Base-by-base conservation (phyloP, 2,888 invertebrate species). In the Tanytarsus gracilentus region DNA sequence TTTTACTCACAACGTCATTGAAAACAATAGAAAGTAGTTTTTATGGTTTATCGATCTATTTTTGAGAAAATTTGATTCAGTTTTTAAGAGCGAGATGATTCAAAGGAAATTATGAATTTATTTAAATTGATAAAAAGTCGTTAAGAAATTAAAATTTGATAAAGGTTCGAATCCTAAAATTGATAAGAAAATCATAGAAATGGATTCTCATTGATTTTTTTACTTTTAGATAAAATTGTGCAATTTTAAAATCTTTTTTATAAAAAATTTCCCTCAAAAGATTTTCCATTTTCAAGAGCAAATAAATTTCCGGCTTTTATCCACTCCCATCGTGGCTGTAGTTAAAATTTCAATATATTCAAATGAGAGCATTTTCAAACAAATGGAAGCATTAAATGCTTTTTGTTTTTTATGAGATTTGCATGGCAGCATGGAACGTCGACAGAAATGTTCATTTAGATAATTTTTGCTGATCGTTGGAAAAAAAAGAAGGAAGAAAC, bases 281-380 rank as follows among this genome's bases (percentile, higher is more conserved):
- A 30, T 29, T 51, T 51, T 50, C 21, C 51, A 53, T 23, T 53
- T 33, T 36, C 36, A 14, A 21, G 30, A 21, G 23, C 16, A 53
- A 23, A 53, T 53, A 33, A 53, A 29, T 53, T 33, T 33, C 27
- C 33, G 25, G n/a, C 21, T 53, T 9, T 23, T 18, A 23, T 29
- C 51, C 51, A 51, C 51, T 16, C 25, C 33, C 36, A 53, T 44
- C 44, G 23, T 11, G 16, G 44, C 18, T 23, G 36, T 53, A 53
- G n/a, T n/a, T n/a, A n/a, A n/a, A 53, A 53, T 53, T 33, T 53
- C 53, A 53, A 53, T 53, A n/a, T n/a, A 55, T 55, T 39, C 55
- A 55, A 55, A 55, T 55, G 26, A 26, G 23, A 14, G 36, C 11
- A 8, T 36, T 27, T 16, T n/a, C 4, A 40, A 33, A 23, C 27